Percentiles rank a stretch among this genome's conserved stretches.
Evolutionary conservation across 1,140 invertebrate genomes (phyloP).

Genomic region (Anastatus disparis): DNA sequence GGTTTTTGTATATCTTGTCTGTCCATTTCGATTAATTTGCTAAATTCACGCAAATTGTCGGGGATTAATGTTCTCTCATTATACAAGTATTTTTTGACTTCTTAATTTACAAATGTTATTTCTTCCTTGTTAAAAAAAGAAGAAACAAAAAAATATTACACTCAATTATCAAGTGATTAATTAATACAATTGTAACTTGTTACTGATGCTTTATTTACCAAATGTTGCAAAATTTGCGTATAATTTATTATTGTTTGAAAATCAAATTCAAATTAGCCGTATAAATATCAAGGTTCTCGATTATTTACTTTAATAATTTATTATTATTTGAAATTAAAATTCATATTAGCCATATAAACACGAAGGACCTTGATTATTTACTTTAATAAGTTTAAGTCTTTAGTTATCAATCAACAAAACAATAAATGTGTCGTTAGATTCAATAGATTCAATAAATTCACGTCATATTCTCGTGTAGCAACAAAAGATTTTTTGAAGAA

Average conservation of each 20-base stretch:
- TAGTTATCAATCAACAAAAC: background rate
- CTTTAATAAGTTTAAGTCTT: background rate
- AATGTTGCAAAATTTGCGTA: too few relatives aligned
- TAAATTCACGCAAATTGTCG: constrained; percentile 18
- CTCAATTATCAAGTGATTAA: background rate
- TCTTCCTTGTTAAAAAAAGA: background rate
- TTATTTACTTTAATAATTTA: background rate
- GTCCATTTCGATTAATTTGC: constrained; percentile 17
- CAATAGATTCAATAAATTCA: too few relatives aligned
- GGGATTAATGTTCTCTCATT: constrained; percentile 19
- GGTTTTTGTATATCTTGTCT: too few relatives aligned
- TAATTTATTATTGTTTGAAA: background rate
- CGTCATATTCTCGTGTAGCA: background rate
- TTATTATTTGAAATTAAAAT: background rate
- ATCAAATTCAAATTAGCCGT: too few relatives aligned
- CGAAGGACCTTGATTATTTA: background rate
- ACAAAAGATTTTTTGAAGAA: background rate
- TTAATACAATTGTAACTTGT: background rate
- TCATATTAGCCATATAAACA: background rate
- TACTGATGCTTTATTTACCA: background rate
- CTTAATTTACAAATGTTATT: background rate
- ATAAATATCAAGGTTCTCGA: background rate
- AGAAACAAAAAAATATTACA: background rate
- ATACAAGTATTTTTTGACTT: constrained; percentile 15
- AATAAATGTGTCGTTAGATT: constrained; percentile 4